Percentiles rank a stretch among this genome's conserved stretches.
phyloP scores from a whole-genome alignment of 2,113 vertebrate species.

The Callopanchax toddi region DNA sequence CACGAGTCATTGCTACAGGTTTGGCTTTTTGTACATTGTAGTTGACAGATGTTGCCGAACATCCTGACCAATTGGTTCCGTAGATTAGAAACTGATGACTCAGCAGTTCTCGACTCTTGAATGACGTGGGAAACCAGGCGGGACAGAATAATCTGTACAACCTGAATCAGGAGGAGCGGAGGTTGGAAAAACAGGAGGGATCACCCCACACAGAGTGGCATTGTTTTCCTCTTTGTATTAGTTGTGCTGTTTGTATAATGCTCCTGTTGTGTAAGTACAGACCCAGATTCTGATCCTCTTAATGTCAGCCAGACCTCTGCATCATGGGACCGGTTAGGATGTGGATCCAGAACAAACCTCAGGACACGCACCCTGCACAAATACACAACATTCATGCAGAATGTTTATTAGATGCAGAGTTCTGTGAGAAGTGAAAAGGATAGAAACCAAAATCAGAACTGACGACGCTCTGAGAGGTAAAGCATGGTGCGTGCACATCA shows the following conservation, averaged over 20 bases:
- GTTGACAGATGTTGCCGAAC: too few relatives aligned
- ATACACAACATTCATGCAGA: conserved; percentile 39
- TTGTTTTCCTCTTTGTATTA: conserved; percentile 54
- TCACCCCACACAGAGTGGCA: conserved; percentile 47
- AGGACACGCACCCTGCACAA: conserved; percentile 15
- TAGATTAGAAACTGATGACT: conserved; percentile 21
- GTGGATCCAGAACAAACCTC: conserved; percentile 14
- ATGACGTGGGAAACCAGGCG: not conserved
- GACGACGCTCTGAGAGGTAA: not conserved
- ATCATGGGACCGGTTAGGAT: conserved; percentile 52
- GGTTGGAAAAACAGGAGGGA: conserved; percentile 12
- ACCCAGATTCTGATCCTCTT: conserved; percentile 72
- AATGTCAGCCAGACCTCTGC: conserved; percentile 43
- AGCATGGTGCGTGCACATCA: not conserved
- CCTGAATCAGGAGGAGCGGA: conserved; percentile 16
- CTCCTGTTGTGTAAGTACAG: conserved; percentile 53
- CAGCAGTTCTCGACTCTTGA: conserved; percentile 3
- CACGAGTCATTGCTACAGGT: too few relatives aligned
- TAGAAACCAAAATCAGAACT: conserved; percentile 13
- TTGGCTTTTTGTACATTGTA: too few relatives aligned
- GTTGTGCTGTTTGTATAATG: conserved; percentile 60
- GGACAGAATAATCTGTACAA: conserved; percentile 21
- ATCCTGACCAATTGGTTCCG: conserved; percentile 7
- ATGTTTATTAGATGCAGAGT: conserved; percentile 32
- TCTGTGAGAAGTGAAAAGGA: conserved; percentile 26